Base-by-base conservation (phyloP, 2,888 invertebrate species). In the Cyclophora punctaria region DNA sequence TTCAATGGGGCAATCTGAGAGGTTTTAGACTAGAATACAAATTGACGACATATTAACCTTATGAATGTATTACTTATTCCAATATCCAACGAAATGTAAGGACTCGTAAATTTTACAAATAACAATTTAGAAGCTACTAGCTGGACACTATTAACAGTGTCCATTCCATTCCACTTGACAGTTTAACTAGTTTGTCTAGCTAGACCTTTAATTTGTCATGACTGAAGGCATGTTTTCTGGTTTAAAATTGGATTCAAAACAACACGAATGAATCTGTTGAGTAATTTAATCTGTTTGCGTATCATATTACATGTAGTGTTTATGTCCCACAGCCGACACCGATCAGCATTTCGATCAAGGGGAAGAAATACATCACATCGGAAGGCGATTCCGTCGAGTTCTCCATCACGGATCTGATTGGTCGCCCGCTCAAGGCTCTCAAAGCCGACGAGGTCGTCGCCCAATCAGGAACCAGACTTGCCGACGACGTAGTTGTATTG, bases 291-390 rank as follows among this genome's bases (percentile, higher is more conserved):
- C 35, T 46, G 7, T 7, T 3, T 6, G 2, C 7, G 20, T 35
- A 35, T 7, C 35, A 34, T 35, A 34, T 20, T 20, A 20, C 20
- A 20, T 20, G 1, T 20, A 20, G 20, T 37, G 37, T 7, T 45
- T 20, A 41, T 42, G 49, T 4, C 50, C 43, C 4, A 34, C 82
- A 92, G 91, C 91, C 95, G 46, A 90, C 95, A n/a, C 98, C 98
- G 5, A 92, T 97, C 55, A 94, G 95, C 70, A 92, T 98, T 51
- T 91, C 94, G 3, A 89, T 97, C 57, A 92, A 93, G 59, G 95
- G 96, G 62, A 92, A 92, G 68, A 93, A 94, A 46, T 93, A 94
- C 72, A 91, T 98, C 43, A 93, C 95, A 3, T 81, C 91, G 0
- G 92, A 94, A 5, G 91, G 93, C 4, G 94, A 95, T n/a, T 86